Percentiles rank a stretch among this genome's conserved stretches.
phyloP scores from a whole-genome alignment of 2,888 invertebrate genomes.

The Drosophila formosana region DNA sequence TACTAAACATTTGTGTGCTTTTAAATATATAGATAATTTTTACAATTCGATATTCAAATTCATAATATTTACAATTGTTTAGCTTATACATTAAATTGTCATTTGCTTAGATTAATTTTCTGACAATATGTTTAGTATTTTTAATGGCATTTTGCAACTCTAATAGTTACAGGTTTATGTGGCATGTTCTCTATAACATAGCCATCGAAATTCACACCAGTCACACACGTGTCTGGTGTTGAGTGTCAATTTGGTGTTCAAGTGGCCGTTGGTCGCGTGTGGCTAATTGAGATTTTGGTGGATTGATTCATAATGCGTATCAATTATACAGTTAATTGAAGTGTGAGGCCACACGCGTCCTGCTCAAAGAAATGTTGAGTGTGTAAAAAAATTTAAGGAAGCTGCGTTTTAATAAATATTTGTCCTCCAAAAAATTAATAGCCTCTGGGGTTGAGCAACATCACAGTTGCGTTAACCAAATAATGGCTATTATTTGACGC shows the following conservation, averaged over 20 bases:
- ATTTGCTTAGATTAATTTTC: not conserved
- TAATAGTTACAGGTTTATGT: not conserved
- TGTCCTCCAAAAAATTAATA: slow-evolving; percentile 22
- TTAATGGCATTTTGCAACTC: not conserved
- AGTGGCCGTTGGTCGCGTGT: slow-evolving; percentile 67
- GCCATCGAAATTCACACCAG: slow-evolving; percentile 55
- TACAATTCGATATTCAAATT: not conserved
- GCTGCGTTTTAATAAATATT: slow-evolving; percentile 31
- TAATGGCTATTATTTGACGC: slow-evolving; percentile 18
- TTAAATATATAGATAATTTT: not conserved
- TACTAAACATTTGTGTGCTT: not conserved
- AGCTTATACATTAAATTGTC: not conserved
- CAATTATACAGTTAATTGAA: slow-evolving; percentile 73
- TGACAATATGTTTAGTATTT: not conserved
- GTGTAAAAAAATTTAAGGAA: slow-evolving; percentile 21
- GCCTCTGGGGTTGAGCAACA: slow-evolving; percentile 20
- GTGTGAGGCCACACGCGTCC: slow-evolving; percentile 25
- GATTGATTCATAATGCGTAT: slow-evolving; percentile 61
- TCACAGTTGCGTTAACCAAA: slow-evolving; percentile 31
- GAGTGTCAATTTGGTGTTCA: slow-evolving; percentile 35
- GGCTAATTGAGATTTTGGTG: slow-evolving; percentile 54
- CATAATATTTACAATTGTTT: not conserved
- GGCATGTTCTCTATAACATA: not conserved
- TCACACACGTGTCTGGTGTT: slow-evolving; percentile 53
- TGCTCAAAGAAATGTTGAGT: slow-evolving; percentile 13